Evolutionary conservation across 2,888 invertebrate species (phyloP), one percentile per base, ranked within the genome.

Genomic region (Acleris cristana): DNA sequence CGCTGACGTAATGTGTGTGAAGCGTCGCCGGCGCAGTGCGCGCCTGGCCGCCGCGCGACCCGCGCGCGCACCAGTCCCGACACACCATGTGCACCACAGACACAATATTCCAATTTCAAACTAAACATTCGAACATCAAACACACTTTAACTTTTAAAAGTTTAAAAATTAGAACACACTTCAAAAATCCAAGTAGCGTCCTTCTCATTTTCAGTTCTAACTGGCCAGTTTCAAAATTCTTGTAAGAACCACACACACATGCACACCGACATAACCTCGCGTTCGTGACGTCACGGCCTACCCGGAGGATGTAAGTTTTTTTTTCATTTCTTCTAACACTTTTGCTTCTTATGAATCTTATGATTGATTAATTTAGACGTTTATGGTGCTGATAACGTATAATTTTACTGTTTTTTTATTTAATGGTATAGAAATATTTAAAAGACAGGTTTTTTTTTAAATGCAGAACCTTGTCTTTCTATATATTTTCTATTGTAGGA

Each of bases 1-100:
- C 73, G 75, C 85, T 88, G 90, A 89, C 88, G 90, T 90, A 90
- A 90, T 87, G 81, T 83, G 82, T 83, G 80, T 81, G 78, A 76
- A 78, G 83, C 74, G 70, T 75, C 75, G 79, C 78, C 73, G 70
- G 84, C 83, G 81, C 84, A 92, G 92, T 91, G 84, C 80, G 81
- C 81, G 81, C 71, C 82, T 72, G 81, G 85, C 82, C 84, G 82
- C 87, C 87, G 86, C 84, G 88, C 85, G 84, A 79, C 85, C 84
- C 86, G 86, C 86, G 85, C 90, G 89, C 81, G 78, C 80, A 83
- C 74, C 44, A n/a, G 40, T 73, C 73, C 70, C 71, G 83, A 85
- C 63, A 70, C 72, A 70, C 40, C 10, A 40, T 40, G 40, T 40
- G 40, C 40, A 40, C 40, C 62, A 70, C 64, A 70, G 65, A 71